Conservation (phyloP, 2,797 vertebrate genomes). For the Catostomus latipinnis region DNA sequence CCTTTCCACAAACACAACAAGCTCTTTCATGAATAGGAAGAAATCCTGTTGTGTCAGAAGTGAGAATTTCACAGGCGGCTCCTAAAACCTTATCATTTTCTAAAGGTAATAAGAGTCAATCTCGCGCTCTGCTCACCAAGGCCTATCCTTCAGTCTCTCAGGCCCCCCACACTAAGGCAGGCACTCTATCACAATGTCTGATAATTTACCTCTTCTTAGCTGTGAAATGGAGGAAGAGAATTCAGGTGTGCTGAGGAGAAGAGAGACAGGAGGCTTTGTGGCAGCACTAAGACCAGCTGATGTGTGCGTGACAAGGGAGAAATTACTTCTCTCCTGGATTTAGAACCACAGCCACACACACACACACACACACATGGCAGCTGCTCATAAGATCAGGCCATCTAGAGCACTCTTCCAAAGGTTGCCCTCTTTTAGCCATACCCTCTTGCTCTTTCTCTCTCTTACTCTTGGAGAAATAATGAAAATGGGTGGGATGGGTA, state of each 20-base stretch:
- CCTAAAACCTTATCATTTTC: slow-evolving; percentile 52
- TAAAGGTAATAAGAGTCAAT: slow-evolving; percentile 40
- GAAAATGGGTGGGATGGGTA: not conserved
- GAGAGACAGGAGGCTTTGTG: slow-evolving; percentile 27
- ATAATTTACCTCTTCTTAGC: slow-evolving; percentile 50
- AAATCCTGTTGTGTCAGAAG: slow-evolving; percentile 9
- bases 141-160: slow-evolving; percentile 33
- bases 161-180: slow-evolving; percentile 11
- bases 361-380: not conserved
- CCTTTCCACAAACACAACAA: slow-evolving; percentile 16
- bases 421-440: slow-evolving; percentile 25
- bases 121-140: slow-evolving; percentile 35
- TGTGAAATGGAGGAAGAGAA: slow-evolving; percentile 46
- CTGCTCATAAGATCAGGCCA: slow-evolving; percentile 7
- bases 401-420: slow-evolving; percentile 27
- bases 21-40: slow-evolving; percentile 34
- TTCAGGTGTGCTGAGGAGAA: slow-evolving; percentile 27
- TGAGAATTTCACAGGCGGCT: slow-evolving; percentile 43
- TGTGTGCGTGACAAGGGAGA: slow-evolving; percentile 42
- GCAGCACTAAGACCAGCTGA: slow-evolving; percentile 30
- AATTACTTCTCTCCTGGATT: slow-evolving; percentile 40
- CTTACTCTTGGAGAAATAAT: slow-evolving; percentile 14
- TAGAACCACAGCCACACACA: slow-evolving; percentile 7
- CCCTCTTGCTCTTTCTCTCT: slow-evolving; percentile 7
- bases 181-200: slow-evolving; percentile 38